Evolutionary conservation across 2,113 vertebrate species (phyloP).

Genomic region (Rostratula benghalensis): DNA sequence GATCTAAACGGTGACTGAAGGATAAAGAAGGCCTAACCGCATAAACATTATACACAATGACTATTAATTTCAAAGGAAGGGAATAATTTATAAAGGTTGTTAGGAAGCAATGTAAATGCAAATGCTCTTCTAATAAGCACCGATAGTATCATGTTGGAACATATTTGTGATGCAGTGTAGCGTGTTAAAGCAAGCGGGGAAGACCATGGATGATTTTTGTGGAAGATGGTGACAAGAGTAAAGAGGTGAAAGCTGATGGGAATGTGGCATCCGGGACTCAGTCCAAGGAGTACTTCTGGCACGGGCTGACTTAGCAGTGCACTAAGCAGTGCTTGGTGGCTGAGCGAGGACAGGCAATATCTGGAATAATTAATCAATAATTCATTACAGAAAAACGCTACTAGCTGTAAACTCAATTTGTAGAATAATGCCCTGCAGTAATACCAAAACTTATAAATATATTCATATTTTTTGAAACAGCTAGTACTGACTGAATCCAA

Average conservation of each 20-base stretch:
- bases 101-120: conserved; percentile 22
- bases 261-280: not conserved
- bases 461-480: not conserved
- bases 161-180: not conserved
- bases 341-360: conserved; percentile 20
- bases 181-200: not conserved
- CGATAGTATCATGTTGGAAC: not conserved
- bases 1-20: not conserved
- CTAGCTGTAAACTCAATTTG: conserved; percentile 46
- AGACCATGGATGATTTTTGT: not conserved
- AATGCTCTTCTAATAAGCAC: conserved; percentile 19
- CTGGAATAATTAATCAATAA: conserved; percentile 70
- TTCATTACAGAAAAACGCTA: conserved; percentile 54
- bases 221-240: conserved; percentile 38
- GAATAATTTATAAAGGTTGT: conserved; percentile 32
- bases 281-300: conserved; percentile 40
- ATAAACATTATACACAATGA: conserved; percentile 11
- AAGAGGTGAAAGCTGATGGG: conserved; percentile 11
- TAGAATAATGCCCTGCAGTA: conserved; percentile 32
- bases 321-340: conserved; percentile 24
- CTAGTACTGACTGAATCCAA: not conserved
- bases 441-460: conserved; percentile 17
- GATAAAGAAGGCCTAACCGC: conserved; percentile 7
- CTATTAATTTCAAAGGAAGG: conserved; percentile 28
- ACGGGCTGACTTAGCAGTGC: not conserved